Percentiles rank a stretch among this genome's conserved stretches.
phyloP scores from a whole-genome alignment of 2,888 invertebrate species.

The Drosophila koepferae region DNA sequence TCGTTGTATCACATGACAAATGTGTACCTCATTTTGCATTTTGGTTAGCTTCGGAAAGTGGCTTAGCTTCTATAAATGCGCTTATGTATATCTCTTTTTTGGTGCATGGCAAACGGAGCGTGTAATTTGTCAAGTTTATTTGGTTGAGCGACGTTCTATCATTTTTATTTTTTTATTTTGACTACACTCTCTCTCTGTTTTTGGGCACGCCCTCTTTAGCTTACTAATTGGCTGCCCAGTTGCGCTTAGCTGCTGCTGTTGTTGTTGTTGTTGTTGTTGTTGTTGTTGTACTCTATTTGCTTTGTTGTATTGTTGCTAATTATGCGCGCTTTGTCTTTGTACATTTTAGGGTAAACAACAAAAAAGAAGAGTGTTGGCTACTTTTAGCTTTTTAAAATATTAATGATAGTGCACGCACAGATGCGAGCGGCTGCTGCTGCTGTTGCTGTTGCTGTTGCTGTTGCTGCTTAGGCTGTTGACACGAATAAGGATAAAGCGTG shows the following conservation, averaged over 20 bases:
- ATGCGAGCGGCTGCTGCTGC: constrained; percentile 1
- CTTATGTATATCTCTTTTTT: neutral
- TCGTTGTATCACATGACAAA: constrained; percentile 52
- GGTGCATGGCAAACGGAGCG: constrained; percentile 57
- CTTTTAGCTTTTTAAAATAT: constrained; percentile 65
- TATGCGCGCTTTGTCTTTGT: constrained; percentile 65
- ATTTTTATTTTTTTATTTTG: constrained; percentile 9
- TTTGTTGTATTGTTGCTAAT: constrained; percentile 55
- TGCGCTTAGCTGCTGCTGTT: neutral
- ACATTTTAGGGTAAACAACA: constrained; percentile 33
- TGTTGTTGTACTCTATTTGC: constrained; percentile 33
- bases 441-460: constrained; percentile 1
- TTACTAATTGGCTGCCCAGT: constrained; percentile 57
- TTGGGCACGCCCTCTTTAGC: constrained; percentile 32
- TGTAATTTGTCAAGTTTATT: constrained; percentile 78
- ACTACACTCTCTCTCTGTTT: neutral
- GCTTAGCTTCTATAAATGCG: neutral
- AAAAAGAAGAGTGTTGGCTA: constrained; percentile 45
- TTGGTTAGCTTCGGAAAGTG: constrained; percentile 5
- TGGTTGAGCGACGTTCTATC: constrained; percentile 64
- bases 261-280: constrained; percentile 11
- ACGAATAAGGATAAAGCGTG: constrained; percentile 20
- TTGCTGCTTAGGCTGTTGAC: constrained; percentile 8
- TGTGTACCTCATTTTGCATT: constrained; percentile 37
- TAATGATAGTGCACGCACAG: constrained; percentile 70